Evolutionary conservation across 2,888 invertebrate genomes (phyloP), one percentile per base, ranked within the genome.

Genomic region (Chrysina gloriosa): DNA sequence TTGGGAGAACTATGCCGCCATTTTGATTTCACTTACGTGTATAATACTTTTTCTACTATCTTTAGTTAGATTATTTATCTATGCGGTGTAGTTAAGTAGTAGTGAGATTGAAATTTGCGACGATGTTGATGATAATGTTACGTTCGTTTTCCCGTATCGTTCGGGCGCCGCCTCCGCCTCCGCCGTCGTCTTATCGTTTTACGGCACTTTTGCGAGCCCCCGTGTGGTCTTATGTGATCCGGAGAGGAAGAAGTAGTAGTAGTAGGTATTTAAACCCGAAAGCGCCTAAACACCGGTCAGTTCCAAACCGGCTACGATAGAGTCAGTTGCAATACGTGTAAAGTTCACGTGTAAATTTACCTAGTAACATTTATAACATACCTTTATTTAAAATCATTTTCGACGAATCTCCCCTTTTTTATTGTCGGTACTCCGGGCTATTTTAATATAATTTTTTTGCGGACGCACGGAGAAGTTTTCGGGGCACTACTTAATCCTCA

Each of bases 231-330:
- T 27, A 42, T 27, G 45, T 45, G 45, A 61, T 42, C 29, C 27
- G 39, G 42, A 61, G 58, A 61, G 58, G 58, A 61, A 61, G 58
- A 61, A 61, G 58, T 34, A 54, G 34, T 31, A 16, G 19, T 6
- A 9, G 31, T 61, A 61, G 58, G 58, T 61, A 61, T 61, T 61
- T 61, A 61, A 61, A 27, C 27, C 58, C 9, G 42, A 42, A 42
- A 61, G 27, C 42, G 27, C 42, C n/a, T 42, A 42, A 19, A 42
- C 27, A 11, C 58, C 58, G 58, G 45, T 42, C 58, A 61, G 58
- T 61, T 21, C 27, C 25, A 27, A 42, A 5, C 42, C 16, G 42
- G 31, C 31, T 21, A 9, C 21, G n/a, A 50, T 29, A 25, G 36
- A n/a, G 45, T 7, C 27, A 27, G 29, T 14, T 42, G 42, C n/a